Conservation (phyloP, 2,888 invertebrate species). For the Hymenopus coronatus region DNA sequence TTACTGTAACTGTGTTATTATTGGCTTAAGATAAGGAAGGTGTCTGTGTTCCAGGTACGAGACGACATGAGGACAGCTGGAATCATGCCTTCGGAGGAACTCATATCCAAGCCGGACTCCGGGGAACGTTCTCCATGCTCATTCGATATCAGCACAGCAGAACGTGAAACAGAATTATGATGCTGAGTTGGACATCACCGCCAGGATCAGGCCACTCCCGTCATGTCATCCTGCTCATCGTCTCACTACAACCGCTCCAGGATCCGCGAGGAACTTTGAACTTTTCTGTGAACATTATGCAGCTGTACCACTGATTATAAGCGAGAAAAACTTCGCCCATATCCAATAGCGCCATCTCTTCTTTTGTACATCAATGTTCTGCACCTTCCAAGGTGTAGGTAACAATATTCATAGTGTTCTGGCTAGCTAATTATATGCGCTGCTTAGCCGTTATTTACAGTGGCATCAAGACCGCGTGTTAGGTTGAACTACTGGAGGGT, state of each 20-base stretch:
- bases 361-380: not conserved
- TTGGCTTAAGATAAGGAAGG: not conserved
- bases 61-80: constrained; percentile 63
- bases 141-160: constrained; percentile 32
- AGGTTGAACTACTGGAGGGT: too few relatives aligned
- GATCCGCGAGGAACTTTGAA: not conserved
- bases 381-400: not conserved
- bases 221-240: not conserved
- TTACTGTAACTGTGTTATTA: too few relatives aligned
- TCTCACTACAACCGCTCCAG: not conserved
- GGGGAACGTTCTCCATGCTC: constrained; percentile 29
- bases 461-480: not conserved
- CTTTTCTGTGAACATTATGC: not conserved
- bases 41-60: constrained; percentile 48
- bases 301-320: not conserved
- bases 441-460: not conserved
- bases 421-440: not conserved
- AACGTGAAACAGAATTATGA: constrained; percentile 32
- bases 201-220: not conserved
- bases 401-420: not conserved
- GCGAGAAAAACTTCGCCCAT: not conserved
- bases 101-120: constrained; percentile 42
- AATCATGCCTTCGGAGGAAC: constrained; percentile 58
- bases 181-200: constrained; percentile 16
- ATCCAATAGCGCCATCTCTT: not conserved